Evolutionary conservation across 2,797 vertebrate species (phyloP), one percentile per base, ranked within the genome.

Genomic region (Neostethus bicornis): DNA sequence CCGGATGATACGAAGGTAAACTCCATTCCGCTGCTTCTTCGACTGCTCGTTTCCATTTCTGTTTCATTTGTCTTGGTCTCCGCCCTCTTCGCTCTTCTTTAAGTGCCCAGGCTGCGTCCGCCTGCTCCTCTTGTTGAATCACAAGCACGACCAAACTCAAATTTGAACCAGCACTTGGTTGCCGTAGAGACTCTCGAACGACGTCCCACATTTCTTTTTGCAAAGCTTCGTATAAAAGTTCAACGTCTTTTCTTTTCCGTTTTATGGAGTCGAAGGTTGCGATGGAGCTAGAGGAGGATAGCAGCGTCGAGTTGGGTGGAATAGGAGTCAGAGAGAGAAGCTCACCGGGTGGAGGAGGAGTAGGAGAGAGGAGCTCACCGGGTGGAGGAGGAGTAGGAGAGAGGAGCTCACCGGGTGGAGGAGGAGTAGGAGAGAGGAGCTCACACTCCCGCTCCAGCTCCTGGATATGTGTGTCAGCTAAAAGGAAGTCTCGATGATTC

Each of bases 171-270:
- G 90, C 90, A 0, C 87, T 90, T 11, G 92, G 90, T 34, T 92
- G 90, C 0, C 92, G 90, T 34, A 97, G 91, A 0, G 94, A 93
- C 78, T 96, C 95, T 0, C 91, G 89, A 66, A 96, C 92, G 44
- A 96, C 92, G 0, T 93, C 93, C 95, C 94, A 95, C 86, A 97
- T 93, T 83, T 96, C 94, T 29, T 83, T 93, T 86, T 94, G 92
- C 78, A 98, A 87, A 2, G 94, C 95, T 72, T 95, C 91, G 3
- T 97, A 96, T n/a, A 98, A 91, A 44, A 98, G 89, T 16, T 94
- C 91, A 70, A 97, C 93, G 2, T 98, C 96, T 67, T 95, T 95
- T 0, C 88, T 92, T 66, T 94, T 95, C 25, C 92, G 85, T 31
- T 93, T 85, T 11, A 92, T 75, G 0, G 91, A 90, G 25, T 93